Conservation (phyloP, 2,888 invertebrate species). For the Mythimna impura region DNA sequence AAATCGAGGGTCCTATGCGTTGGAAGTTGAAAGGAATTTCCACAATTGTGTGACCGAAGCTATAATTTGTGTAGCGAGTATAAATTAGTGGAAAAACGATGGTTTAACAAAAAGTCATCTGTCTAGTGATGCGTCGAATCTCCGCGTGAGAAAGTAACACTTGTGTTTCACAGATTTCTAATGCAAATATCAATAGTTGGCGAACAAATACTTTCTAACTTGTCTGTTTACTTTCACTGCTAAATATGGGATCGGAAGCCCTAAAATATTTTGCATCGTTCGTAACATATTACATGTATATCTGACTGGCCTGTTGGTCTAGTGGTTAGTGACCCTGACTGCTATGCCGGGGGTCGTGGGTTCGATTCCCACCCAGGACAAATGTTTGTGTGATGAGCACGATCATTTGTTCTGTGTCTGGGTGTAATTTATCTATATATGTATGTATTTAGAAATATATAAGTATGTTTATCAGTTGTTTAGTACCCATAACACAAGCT, state of each 20-base stretch:
- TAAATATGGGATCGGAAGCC: conserved; percentile 70
- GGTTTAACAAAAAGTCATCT: conserved; percentile 50
- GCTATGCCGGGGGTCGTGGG: too few species aligned
- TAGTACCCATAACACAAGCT: too few species aligned
- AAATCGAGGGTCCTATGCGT: conserved; percentile 40
- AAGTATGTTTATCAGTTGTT: too few species aligned
- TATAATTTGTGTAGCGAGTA: conserved; percentile 16
- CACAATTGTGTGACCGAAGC: conserved; percentile 38
- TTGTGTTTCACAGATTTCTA: conserved; percentile 86
- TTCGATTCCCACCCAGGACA: too few species aligned
- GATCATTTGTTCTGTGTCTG: too few species aligned
- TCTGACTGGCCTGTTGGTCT: too few species aligned
- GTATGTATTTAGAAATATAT: too few species aligned
- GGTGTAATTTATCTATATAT: too few species aligned
- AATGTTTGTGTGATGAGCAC: too few species aligned
- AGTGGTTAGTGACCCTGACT: too few species aligned
- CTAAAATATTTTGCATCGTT: conserved; percentile 68
- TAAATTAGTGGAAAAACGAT: conserved; percentile 31
- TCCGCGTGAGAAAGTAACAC: conserved; percentile 84
- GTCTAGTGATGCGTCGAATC: conserved; percentile 65
- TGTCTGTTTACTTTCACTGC: conserved; percentile 83
- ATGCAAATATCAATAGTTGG: conserved; percentile 86
- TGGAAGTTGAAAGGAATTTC: conserved; percentile 37
- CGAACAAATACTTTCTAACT: conserved; percentile 87
- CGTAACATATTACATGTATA: conserved; percentile 38